Conservation (phyloP, 1,140 invertebrate species). For the Carposina sasakii region DNA sequence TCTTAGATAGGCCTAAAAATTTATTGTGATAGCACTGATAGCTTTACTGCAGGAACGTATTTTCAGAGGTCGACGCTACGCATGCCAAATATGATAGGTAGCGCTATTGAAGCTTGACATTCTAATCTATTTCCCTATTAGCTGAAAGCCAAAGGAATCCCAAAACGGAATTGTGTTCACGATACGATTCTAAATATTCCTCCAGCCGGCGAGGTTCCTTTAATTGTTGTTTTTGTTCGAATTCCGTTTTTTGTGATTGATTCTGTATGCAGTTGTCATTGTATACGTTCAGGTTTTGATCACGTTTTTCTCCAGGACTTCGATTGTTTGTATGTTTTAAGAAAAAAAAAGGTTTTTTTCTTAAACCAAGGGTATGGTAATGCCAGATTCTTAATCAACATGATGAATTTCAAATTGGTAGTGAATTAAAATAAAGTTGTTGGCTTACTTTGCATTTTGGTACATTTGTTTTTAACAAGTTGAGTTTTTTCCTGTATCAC, state of each 20-base stretch:
- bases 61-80: no score
- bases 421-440: no score
- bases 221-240: slow-evolving; percentile 70
- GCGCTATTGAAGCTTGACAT: no score
- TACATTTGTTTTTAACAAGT: no score
- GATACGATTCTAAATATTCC: slow-evolving; percentile 67
- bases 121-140: no score
- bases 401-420: slow-evolving; percentile 53
- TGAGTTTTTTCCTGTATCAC: no score
- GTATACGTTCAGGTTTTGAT: slow-evolving; percentile 59
- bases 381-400: slow-evolving; percentile 47
- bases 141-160: no score
- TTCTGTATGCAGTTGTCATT: slow-evolving; percentile 66
- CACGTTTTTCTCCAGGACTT: slow-evolving; percentile 43
- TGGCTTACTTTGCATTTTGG: no score
- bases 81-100: no score
- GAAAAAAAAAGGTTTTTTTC: slow-evolving; percentile 41
- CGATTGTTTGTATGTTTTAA: slow-evolving; percentile 68
- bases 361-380: slow-evolving; percentile 35
- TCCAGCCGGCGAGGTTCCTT: slow-evolving; percentile 45
- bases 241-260: slow-evolving; percentile 70
- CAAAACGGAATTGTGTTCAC: slow-evolving; percentile 38
- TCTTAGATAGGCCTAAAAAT: no score
- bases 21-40: no score
- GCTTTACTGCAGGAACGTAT: no score